phyloP scores from a whole-genome alignment of 2,113 vertebrate species.

The Rana temporaria region DNA sequence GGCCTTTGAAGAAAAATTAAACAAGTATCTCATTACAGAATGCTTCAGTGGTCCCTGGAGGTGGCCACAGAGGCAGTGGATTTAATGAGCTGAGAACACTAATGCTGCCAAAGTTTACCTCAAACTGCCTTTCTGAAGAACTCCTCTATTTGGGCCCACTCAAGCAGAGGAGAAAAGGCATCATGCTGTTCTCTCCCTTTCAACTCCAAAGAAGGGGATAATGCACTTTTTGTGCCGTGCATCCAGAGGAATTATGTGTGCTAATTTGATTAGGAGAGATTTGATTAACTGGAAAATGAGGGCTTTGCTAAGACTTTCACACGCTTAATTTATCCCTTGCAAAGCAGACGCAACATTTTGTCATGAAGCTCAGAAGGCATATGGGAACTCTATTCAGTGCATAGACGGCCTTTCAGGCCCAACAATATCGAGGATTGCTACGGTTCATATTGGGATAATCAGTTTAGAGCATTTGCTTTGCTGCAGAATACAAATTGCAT shows the following conservation, averaged over 20 bases:
- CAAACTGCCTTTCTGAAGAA: constrained; percentile 92
- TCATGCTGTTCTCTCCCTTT: constrained; percentile 94
- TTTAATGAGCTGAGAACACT: constrained; percentile 99
- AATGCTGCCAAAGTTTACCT: constrained; percentile 95
- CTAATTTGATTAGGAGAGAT: constrained; percentile 99
- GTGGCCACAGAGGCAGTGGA: constrained; percentile 91
- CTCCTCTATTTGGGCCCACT: constrained; percentile 89
- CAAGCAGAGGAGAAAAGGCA: constrained; percentile 93
- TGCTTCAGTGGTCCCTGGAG: constrained; percentile 97
- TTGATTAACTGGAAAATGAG: constrained; percentile 99
- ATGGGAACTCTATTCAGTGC: constrained; percentile 95
- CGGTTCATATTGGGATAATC: constrained; percentile 99
- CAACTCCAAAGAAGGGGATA: constrained; percentile 96
- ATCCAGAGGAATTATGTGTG: constrained; percentile 99
- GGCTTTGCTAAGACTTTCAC: constrained; percentile 99
- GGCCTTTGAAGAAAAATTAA: constrained; percentile 99
- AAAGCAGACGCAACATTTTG: constrained; percentile 99
- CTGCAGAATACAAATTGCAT: constrained; percentile 99
- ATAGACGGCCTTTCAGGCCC: constrained; percentile 93
- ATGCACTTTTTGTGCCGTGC: constrained; percentile 97
- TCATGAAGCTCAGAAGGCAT: constrained; percentile 99
- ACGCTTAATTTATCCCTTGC: constrained; percentile 99
- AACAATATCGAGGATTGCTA: constrained; percentile 97
- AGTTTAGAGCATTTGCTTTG: constrained; percentile 97
- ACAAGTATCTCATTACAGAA: constrained; percentile 99